Base-by-base conservation (phyloP, 2,888 invertebrate genomes). In the Xanthia icteritia region DNA sequence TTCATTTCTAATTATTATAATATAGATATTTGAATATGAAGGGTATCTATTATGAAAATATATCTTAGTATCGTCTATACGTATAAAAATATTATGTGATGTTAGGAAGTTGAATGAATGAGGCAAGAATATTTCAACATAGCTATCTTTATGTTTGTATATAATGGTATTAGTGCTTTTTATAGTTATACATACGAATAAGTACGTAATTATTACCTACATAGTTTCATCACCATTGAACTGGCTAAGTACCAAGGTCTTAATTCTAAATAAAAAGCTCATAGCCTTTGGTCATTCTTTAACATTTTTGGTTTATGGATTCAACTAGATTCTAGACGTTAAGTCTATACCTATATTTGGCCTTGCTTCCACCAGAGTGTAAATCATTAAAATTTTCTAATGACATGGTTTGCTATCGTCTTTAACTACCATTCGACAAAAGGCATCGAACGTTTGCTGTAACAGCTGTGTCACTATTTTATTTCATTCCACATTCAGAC, bases 201-300 rank as follows among this genome's bases (percentile, higher is more conserved):
- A 71, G 82, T 87, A 88, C 77, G 72, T 88, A 71, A 76, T 73
- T 78, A 77, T 70, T 84, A 80, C 67, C 82, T 86, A 87, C 66
- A 70, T 86, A 80, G 83, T 82, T 86, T 83, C 77, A 78, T 83
- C 54, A 82, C 83, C 80, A 76, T 81, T 68, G 73, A 78, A 84
- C 72, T 84, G 86, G 83, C 67, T 83, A 76, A 82, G 86, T 88
- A 87, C 81, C 77, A 88, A 83, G 86, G 86, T 85, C 91, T 89
- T 91, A 91, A 85, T 89, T 87, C 90, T 92, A 92, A 90, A 84
- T 93, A 88, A 94, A 93, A 95, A 95, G 96, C 96, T 96, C 91
- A 93, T 92, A 96, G 96, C 96, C 89, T 96, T 96, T 96, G 95
- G 96, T 96, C 96, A 94, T 93, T 93, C 90, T 88, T 91, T 91